Conservation (phyloP, 1,140 invertebrate genomes). For the Lanistes nyassanus region DNA sequence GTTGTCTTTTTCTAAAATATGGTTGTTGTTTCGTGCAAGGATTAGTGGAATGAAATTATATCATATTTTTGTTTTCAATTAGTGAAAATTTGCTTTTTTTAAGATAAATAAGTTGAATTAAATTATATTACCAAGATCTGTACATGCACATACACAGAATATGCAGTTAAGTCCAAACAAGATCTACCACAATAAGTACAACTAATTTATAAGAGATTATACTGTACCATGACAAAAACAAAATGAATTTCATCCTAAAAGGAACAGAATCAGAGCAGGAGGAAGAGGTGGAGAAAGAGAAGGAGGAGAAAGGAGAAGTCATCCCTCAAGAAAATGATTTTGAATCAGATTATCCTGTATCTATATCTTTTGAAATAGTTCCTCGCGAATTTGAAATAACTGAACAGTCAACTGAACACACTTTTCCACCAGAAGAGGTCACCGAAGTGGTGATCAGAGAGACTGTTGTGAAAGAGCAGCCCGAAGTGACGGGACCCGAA, state of each 20-base stretch:
- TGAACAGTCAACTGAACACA: too few species aligned
- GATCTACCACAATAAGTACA: not conserved
- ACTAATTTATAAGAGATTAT: not conserved
- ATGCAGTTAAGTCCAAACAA: not conserved
- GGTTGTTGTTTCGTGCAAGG: too few species aligned
- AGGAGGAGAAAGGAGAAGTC: constrained; percentile 19
- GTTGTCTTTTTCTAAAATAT: too few species aligned
- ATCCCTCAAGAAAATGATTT: not conserved
- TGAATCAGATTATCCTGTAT: constrained; percentile 26
- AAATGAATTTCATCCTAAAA: constrained; percentile 13
- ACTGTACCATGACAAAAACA: not conserved
- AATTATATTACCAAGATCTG: not conserved
- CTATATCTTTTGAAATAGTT: constrained; percentile 15
- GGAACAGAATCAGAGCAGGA: constrained; percentile 15
- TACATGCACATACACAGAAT: not conserved
- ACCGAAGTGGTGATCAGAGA: constrained; percentile 21
- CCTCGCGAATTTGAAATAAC: constrained; percentile 3
- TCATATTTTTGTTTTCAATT: too few species aligned
- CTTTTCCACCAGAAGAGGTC: constrained; percentile 9
- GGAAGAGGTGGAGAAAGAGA: constrained; percentile 14
- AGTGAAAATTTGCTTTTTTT: too few species aligned
- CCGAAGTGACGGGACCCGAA: not conserved
- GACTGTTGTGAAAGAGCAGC: not conserved
- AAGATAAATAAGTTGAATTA: too few species aligned
- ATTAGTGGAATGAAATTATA: too few species aligned